These are phyloP conservation scores for Meloidogyne floridensis DNA, from an alignment of 1,140 invertebrate genomes.

Conservation along the genomic window DNA sequence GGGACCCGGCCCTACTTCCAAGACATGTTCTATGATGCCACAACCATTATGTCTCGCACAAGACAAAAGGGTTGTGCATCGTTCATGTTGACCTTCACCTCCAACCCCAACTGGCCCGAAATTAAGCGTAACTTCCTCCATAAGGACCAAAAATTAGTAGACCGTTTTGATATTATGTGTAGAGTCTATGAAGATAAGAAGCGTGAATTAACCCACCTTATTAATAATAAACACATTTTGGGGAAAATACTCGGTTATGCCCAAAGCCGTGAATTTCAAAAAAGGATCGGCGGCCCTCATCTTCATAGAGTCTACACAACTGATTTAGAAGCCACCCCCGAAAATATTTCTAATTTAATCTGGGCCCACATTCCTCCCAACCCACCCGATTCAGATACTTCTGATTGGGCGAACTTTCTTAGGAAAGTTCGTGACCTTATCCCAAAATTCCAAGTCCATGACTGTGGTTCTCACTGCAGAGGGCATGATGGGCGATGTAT, in stretches of 20 bases:
- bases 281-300: conserved; percentile 13
- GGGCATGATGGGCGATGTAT: conserved; percentile 9
- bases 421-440: not conserved
- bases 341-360: conserved; percentile 2
- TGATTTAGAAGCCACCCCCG: conserved; percentile 13
- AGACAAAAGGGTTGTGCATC: not conserved
- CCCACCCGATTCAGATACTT: conserved; percentile 8
- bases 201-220: not conserved
- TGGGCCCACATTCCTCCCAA: conserved; percentile 21
- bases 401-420: not conserved
- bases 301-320: conserved; percentile 1
- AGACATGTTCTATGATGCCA: not conserved
- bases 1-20: not conserved
- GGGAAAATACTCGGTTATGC: conserved; percentile 5
- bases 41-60: not conserved
- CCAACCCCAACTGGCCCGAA: not conserved
- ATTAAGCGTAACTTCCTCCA: not conserved
- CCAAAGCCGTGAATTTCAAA: conserved; percentile 19
- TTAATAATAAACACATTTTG: not conserved
- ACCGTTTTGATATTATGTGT: conserved; percentile 15
- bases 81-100: conserved; percentile 2
- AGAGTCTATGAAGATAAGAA: not conserved
- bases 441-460: conserved; percentile 9
- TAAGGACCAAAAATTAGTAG: not conserved
- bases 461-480: conserved; percentile 4